phyloP scores from a whole-genome alignment of 2,888 invertebrate genomes.

The Alloscopus bannaensis region DNA sequence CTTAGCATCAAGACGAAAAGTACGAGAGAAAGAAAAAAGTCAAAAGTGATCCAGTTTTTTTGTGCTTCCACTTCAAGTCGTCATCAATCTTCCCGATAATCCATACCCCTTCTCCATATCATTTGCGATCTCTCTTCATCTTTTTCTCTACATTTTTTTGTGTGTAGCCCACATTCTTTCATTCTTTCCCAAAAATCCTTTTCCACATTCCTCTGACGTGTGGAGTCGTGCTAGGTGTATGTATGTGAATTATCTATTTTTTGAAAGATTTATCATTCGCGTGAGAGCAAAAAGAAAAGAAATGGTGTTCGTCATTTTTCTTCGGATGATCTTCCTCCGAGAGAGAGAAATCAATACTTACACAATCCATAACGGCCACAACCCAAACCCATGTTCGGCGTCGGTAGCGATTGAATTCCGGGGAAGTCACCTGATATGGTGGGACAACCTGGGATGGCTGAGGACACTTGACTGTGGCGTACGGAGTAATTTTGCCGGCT shows the following conservation, averaged over 20 bases:
- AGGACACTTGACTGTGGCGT: constrained; percentile 62
- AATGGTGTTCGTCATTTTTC: constrained; percentile 29
- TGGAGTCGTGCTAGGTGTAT: too few relatives aligned
- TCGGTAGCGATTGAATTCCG: constrained; percentile 66
- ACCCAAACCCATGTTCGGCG: constrained; percentile 69
- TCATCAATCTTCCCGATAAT: constrained; percentile 54
- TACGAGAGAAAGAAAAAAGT: constrained; percentile 14
- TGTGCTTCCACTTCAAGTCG: constrained; percentile 21
- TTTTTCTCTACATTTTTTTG: too few relatives aligned
- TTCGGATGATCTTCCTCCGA: constrained; percentile 5
- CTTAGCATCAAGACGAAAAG: constrained; percentile 2
- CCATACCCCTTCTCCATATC: constrained; percentile 37
- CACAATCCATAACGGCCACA: constrained; percentile 65
- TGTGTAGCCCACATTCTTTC: not conserved
- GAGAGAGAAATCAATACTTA: constrained; percentile 39
- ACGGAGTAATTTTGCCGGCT: constrained; percentile 65
- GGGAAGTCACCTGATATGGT: constrained; percentile 49
- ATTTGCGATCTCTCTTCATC: too few relatives aligned
- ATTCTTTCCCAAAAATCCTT: too few relatives aligned
- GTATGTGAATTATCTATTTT: constrained; percentile 47
- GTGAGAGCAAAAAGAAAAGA: not conserved
- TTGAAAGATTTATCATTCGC: constrained; percentile 52
- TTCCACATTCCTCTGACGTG: too few relatives aligned
- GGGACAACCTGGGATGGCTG: constrained; percentile 54
- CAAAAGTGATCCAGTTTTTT: constrained; percentile 42